These are phyloP conservation scores for Sitta carolinensis DNA, from an alignment of 2,797 vertebrate species.

Conservation along the genomic window DNA sequence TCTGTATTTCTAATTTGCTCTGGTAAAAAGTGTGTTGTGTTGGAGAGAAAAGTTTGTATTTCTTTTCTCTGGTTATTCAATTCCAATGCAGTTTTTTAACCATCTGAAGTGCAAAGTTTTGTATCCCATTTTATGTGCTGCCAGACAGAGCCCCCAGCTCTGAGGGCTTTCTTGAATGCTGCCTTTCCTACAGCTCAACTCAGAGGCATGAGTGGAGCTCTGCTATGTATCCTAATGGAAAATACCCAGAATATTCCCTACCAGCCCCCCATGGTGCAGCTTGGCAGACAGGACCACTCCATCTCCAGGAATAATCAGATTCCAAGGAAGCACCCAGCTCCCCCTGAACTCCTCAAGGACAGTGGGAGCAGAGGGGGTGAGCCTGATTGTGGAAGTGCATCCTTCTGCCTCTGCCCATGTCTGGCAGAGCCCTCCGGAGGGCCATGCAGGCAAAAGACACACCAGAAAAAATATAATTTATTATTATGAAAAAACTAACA, in stretches of 20 bases:
- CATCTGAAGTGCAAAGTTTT: accelerated
- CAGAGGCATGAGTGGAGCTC: not conserved
- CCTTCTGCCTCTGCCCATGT: not conserved
- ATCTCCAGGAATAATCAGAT: not conserved
- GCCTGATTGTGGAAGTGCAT: accelerated
- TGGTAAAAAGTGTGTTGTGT: constrained; percentile 14
- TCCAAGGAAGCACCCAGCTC: not conserved
- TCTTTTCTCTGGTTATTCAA: not conserved
- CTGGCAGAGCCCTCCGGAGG: not conserved
- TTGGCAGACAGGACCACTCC: not conserved
- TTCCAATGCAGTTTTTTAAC: not conserved
- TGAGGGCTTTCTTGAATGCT: not conserved
- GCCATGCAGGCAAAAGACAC: not conserved
- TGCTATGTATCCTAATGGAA: not conserved
- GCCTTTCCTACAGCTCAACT: not conserved
- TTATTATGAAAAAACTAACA: not conserved
- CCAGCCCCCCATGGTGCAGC: accelerated
- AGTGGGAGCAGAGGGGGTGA: not conserved
- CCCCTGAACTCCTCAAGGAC: not conserved
- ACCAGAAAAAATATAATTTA: not conserved
- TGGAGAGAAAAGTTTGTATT: constrained; percentile 27
- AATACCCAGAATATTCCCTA: not conserved
- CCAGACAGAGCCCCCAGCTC: too few species aligned
- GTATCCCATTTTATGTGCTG: not conserved
- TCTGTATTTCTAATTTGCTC: constrained; percentile 38